Percentiles rank a stretch among this genome's conserved stretches.
phyloP scores from a whole-genome alignment of 2,797 vertebrate species.

The Poecilia gillii region DNA sequence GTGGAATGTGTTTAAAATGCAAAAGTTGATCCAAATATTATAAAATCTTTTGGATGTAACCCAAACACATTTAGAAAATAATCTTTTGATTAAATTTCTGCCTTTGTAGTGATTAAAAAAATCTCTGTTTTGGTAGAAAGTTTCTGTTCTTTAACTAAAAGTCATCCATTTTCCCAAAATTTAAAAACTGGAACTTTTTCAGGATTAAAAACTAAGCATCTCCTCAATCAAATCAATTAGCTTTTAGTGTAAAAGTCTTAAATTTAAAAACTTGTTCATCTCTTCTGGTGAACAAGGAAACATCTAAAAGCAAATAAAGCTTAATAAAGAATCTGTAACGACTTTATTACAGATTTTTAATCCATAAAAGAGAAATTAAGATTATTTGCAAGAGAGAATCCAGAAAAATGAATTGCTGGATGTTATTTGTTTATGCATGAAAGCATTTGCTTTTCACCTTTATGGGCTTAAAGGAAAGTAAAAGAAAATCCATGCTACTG shows the following conservation, averaged over 20 bases:
- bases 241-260: not conserved
- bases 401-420: not conserved
- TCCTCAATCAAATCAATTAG: not conserved
- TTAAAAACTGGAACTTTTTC: not conserved
- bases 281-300: not conserved
- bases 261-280: not conserved
- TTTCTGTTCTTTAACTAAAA: not conserved
- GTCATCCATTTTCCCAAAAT: too few species aligned
- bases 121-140: not conserved
- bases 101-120: not conserved
- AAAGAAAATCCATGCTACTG: not conserved
- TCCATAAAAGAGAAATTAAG: not conserved
- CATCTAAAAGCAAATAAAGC: not conserved
- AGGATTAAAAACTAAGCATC: not conserved
- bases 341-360: not conserved
- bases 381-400: not conserved
- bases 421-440: not conserved
- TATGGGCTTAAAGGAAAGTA: not conserved
- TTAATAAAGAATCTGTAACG: not conserved
- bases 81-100: not conserved
- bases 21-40: not conserved
- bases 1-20: not conserved
- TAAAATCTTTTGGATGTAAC: not conserved
- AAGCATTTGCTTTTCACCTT: not conserved
- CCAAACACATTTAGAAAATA: not conserved